phyloP scores from a whole-genome alignment of 2,888 invertebrate species.

The Rapana venosa region DNA sequence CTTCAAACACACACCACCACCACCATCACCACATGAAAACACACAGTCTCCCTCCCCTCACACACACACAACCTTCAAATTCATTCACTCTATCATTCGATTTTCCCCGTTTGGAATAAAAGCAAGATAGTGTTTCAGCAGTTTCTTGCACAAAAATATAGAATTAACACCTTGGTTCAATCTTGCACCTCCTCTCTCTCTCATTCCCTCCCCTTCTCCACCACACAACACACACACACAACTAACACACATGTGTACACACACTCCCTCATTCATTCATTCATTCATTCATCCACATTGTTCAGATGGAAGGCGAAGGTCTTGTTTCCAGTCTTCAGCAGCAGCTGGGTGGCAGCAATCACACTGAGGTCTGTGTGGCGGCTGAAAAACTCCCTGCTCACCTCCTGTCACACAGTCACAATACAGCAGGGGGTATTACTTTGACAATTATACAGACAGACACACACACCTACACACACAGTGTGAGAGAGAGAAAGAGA shows the following conservation, averaged over 20 bases:
- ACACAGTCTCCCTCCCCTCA: neutral
- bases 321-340: constrained; percentile 66
- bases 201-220: no score
- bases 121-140: no score
- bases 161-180: neutral
- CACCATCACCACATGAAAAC: neutral
- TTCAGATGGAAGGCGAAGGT: constrained; percentile 49
- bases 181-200: neutral
- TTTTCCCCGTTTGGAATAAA: no score
- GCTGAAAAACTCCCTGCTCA: constrained; percentile 50
- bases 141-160: no score
- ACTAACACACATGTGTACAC: neutral
- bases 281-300: neutral
- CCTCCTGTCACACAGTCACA: constrained; percentile 50
- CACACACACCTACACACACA: no score
- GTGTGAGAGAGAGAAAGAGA: no score
- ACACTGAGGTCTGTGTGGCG: constrained; percentile 59
- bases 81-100: no score
- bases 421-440: no score
- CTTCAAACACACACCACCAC: neutral
- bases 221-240: neutral
- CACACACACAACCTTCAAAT: no score
- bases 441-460: no score
- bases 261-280: neutral
- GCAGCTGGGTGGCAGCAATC: constrained; percentile 54